A percentile compares a stretch with the other conserved stretches of the same genome.
Evolutionary conservation across 2,888 invertebrate species (phyloP).

Genomic region (Phortica magna): DNA sequence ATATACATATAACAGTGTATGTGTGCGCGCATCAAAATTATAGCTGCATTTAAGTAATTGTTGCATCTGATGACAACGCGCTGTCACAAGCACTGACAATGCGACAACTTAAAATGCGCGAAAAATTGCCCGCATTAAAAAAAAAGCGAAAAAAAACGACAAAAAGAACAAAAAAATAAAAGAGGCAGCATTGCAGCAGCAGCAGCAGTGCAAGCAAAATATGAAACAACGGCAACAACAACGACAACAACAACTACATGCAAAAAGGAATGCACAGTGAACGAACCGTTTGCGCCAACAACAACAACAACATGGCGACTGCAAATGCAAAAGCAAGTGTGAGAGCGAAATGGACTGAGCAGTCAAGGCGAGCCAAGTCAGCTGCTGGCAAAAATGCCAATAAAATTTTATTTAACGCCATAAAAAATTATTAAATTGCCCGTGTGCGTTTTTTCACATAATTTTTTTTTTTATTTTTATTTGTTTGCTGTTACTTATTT

Average conservation of each 20-base stretch:
- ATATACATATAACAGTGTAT: constrained; percentile 1
- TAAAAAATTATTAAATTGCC: constrained; percentile 70
- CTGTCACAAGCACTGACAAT: constrained; percentile 63
- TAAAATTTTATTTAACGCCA: constrained; percentile 70
- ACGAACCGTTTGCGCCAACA: too few species aligned
- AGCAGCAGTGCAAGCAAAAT: too few species aligned
- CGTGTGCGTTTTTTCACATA: constrained; percentile 12
- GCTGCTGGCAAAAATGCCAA: constrained; percentile 53
- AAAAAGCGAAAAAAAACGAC: not conserved
- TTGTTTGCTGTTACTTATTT: not conserved
- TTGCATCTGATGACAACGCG: constrained; percentile 67
- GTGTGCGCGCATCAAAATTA: constrained; percentile 64
- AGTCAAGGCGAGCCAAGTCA: constrained; percentile 47
- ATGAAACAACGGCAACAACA: constrained; percentile 28
- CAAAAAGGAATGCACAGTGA: not conserved
- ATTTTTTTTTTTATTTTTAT: not conserved
- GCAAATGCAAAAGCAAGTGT: constrained; percentile 41
- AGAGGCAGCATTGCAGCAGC: constrained; percentile 5
- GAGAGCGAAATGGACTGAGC: not conserved
- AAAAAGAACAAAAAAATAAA: constrained; percentile 47
- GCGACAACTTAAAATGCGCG: constrained; percentile 60
- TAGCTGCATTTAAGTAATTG: constrained; percentile 70
- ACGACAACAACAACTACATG: constrained; percentile 33
- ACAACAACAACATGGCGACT: constrained; percentile 47
- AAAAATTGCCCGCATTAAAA: constrained; percentile 49